Evolutionary conservation across 2,888 invertebrate species (phyloP).

Genomic region (Synanthedon myopaeformis): DNA sequence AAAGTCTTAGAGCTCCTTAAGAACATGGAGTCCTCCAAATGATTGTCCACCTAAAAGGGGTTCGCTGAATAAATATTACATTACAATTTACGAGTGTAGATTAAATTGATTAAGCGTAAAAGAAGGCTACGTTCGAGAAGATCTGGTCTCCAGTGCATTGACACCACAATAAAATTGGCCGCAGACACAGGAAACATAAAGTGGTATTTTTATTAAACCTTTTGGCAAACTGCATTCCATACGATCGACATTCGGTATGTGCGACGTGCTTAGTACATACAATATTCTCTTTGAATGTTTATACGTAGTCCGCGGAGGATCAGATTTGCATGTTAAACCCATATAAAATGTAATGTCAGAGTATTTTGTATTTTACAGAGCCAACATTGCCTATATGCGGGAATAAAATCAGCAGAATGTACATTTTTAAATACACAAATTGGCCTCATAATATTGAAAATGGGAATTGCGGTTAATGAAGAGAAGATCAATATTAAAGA

Average conservation of each 20-base stretch:
- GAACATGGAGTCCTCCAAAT: too few species aligned
- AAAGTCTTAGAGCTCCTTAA: too few species aligned
- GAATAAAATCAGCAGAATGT: too few species aligned
- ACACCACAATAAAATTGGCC: conserved; percentile 55
- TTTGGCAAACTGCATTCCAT: conserved; percentile 53
- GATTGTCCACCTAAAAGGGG: not conserved
- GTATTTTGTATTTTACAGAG: too few species aligned
- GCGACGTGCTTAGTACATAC: conserved; percentile 17
- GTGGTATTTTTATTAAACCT: conserved; percentile 56
- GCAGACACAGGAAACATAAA: conserved; percentile 63
- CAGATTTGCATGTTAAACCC: conserved; percentile 5
- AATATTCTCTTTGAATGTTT: conserved; percentile 5
- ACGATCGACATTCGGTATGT: conserved; percentile 22
- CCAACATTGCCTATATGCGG: too few species aligned
- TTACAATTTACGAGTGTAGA: conserved; percentile 18
- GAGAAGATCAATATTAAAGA: too few species aligned
- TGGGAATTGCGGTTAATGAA: too few species aligned
- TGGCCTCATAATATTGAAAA: too few species aligned
- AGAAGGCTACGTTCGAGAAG: conserved; percentile 13
- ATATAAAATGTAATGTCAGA: not conserved
- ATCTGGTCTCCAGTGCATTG: conserved; percentile 45
- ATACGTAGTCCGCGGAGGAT: not conserved
- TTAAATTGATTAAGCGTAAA: conserved; percentile 37
- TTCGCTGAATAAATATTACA: not conserved
- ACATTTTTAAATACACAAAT: too few species aligned